Conservation (phyloP, 2,797 vertebrate species). For the Hippoglossus hippoglossus region DNA sequence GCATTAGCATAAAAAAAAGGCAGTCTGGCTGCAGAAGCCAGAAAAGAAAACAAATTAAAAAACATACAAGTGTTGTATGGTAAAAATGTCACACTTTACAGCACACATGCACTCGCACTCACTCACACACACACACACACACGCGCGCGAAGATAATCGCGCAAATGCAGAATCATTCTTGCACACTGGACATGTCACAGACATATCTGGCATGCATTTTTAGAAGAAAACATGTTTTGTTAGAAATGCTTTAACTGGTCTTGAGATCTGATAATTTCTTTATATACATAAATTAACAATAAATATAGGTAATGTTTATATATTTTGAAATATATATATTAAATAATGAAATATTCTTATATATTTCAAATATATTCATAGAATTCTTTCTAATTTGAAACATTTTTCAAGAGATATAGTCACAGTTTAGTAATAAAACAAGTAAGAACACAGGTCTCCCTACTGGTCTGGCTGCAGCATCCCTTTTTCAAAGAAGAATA, state of each 20-base stretch:
- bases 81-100: conserved; percentile 73
- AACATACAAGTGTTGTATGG: conserved; percentile 74
- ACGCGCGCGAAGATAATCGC: conserved; percentile 66
- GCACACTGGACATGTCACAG: conserved; percentile 86
- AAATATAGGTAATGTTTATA: conserved; percentile 85
- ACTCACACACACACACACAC: conserved; percentile 23
- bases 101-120: conserved; percentile 37
- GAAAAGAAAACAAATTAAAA: conserved; percentile 57
- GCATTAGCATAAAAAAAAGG: conserved; percentile 81
- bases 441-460: conserved; percentile 75
- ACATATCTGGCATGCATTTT: conserved; percentile 84
- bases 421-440: conserved; percentile 88
- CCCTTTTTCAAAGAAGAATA: conserved; percentile 59
- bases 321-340: conserved; percentile 82
- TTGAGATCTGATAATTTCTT: conserved; percentile 83
- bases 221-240: conserved; percentile 79
- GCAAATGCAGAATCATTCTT: conserved; percentile 70
- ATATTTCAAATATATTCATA: conserved; percentile 86
- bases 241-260: conserved; percentile 80
- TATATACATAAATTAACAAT: conserved; percentile 87
- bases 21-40: conserved; percentile 80
- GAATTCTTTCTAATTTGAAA: conserved; percentile 82
- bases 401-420: conserved; percentile 83
- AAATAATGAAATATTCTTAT: conserved; percentile 85
- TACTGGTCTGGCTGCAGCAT: conserved; percentile 77